Percentiles rank a stretch among this genome's conserved stretches.
Evolutionary conservation across 2,113 vertebrate species (phyloP).

Genomic region (Daboia siamensis): DNA sequence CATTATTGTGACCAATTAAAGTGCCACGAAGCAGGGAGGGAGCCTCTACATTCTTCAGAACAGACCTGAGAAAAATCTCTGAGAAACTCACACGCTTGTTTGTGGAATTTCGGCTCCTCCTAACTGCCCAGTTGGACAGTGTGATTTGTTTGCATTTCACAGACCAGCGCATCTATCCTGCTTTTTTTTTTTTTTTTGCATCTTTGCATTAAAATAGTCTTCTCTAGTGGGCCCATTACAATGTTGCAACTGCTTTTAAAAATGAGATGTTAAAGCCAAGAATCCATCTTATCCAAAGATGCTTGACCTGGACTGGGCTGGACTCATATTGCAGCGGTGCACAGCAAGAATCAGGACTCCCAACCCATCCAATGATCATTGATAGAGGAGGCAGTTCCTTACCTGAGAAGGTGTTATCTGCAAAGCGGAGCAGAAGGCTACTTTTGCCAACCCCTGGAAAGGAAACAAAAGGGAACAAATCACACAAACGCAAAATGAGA

Average conservation of each 20-base stretch:
- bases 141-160: neutral
- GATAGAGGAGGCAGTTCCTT: conserved; percentile 39
- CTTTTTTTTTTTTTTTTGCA: neutral
- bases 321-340: neutral
- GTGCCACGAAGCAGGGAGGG: neutral
- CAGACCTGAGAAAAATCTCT: neutral
- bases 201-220: neutral
- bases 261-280: neutral
- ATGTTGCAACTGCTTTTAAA: neutral
- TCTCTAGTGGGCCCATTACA: neutral
- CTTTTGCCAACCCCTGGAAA: conserved; percentile 82
- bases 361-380: neutral
- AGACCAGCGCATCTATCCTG: neutral
- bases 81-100: neutral
- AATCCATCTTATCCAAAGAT: neutral
- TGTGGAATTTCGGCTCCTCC: neutral
- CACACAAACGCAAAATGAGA: neutral
- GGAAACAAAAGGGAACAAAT: conserved; percentile 7
- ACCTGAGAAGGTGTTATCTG: conserved; percentile 85
- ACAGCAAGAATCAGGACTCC: neutral
- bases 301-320: neutral
- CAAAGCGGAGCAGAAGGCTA: conserved; percentile 81
- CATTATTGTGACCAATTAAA: neutral
- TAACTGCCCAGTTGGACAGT: neutral
- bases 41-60: neutral